Evolutionary conservation across 2,888 invertebrate genomes (phyloP), one percentile per base, ranked within the genome.

Genomic region (Caenorhabditis becei): DNA sequence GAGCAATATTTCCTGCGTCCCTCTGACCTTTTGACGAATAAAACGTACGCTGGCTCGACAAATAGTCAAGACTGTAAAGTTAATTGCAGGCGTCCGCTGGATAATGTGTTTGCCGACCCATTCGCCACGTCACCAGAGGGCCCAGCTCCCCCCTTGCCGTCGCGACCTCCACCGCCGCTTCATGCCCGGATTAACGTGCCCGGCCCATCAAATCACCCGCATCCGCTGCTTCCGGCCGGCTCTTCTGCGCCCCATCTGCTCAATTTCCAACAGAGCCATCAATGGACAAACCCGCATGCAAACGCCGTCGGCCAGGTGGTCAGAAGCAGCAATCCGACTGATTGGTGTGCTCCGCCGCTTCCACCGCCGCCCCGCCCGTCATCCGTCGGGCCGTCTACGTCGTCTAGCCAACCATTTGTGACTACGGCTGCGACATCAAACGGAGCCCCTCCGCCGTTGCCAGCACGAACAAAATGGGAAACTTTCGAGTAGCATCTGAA

Each of bases 201-300:
- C 4, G 75, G 41, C 3, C 24, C 66, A 11, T 53, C 61, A 2
- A 41, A 5, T 14, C 41, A 41, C 3, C 16, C 16, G 0, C 49
- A 58, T 8, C 44, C 59, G 11, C 51, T 66, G 23, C 53, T 53
- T 7, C 18, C 75, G 16, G 59, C 53, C 23, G 75, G 75, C 10
- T 75, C 75, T 18, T 75, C 75, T 11, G 75, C 75, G n/a, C 75
- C 75, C 26, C 66, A 75, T 47, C 53, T 75, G 28, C 61, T 75
- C 20, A 59, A 66, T 26, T 54, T 59, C 28, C 66, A 75, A 61
- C 66, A 51, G 41, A 53, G 61, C 2, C 66, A 61, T 23, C 75
- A 75, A 16, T 75, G 66, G 66, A n/a, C 65, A 5, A 37, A 58
- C n/a, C 37, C 51, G 4, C 16, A 18, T 20, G 41, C 56, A 1